phyloP scores from a whole-genome alignment of 2,888 invertebrate species.

The Trichogramma evanescens region DNA sequence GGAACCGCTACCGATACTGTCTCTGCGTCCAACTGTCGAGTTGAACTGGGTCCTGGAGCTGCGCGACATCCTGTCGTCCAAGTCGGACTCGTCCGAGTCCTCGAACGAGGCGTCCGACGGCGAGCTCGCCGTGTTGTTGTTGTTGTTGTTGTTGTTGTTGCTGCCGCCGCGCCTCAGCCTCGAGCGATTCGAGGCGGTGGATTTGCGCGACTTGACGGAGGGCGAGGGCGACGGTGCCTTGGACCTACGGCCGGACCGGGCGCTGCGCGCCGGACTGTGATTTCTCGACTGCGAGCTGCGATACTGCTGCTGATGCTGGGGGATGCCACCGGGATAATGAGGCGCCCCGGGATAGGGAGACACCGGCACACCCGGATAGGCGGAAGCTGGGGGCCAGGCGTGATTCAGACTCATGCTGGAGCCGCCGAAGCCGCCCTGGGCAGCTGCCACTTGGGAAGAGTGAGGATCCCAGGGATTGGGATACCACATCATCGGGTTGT shows the following conservation, averaged over 20 bases:
- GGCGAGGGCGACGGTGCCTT: conserved; percentile 63
- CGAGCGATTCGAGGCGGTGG: conserved; percentile 54
- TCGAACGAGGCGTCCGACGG: conserved; percentile 45
- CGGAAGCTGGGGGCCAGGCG: conserved; percentile 33
- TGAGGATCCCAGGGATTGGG: conserved; percentile 27
- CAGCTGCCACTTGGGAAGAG: conserved; percentile 20
- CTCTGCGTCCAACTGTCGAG: neutral
- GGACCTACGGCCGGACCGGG: conserved; percentile 44
- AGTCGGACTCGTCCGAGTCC: conserved; percentile 57
- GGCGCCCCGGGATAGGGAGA: conserved; percentile 29
- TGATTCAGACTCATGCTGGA: conserved; percentile 43
- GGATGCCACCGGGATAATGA: conserved; percentile 25
- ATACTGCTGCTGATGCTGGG: conserved; percentile 44
- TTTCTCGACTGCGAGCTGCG: conserved; percentile 52
- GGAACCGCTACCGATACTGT: conserved; percentile 7
- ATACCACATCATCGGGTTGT: conserved; percentile 48
- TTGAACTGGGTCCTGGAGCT: conserved; percentile 32
- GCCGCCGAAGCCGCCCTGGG: conserved; percentile 38
- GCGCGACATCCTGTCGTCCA: conserved; percentile 46
- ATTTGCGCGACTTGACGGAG: conserved; percentile 64
- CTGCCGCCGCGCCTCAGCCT: conserved; percentile 40
- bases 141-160: neutral
- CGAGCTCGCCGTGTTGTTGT: conserved; percentile 28
- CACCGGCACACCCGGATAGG: conserved; percentile 32
- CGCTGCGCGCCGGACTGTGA: conserved; percentile 41